Evolutionary conservation across 2,797 vertebrate species (phyloP), one percentile per base, ranked within the genome.

Genomic region (Remorina albescens): DNA sequence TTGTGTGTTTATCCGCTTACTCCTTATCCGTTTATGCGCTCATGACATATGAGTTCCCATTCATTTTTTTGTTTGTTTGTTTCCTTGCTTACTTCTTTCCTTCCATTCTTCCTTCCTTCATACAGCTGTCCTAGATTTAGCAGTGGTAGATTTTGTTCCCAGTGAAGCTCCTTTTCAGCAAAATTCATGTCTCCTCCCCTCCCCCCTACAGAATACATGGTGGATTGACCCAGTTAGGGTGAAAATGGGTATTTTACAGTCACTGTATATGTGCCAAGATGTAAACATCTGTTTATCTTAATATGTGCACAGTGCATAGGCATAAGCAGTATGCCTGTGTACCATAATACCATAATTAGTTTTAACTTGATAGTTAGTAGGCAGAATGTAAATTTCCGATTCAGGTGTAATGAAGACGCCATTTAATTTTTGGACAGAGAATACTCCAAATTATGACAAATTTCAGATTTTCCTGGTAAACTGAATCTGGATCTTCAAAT

Each of bases 181-280:
- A 74, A 82, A 84, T 57, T 63, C 50, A 16, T 49, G 54, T 66
- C 65, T 77, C 69, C 63, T 59, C 86, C 61, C 78, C 71, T 71
- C 74, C 80, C 80, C 77, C 74, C 85, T 62, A 72, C 67, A 80
- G 77, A 84, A 67, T 77, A 75, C 63, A 90, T 76, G 76, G 74
- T 76, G 83, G 86, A 87, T 87, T 93, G 91, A 93, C 89, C 89
- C 88, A 93, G 80, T 92, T 91, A 83, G 63, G 71, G 75, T 84
- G 81, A 89, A 81, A 88, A 81, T 90, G 81, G 75, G 76, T 87
- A 68, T 84, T 85, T 64, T 81, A 76, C 59, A 61, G 66, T 58
- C 54, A 63, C 67, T 62, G 60, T 55, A 67, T 71, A 53, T 88
- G 44, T 83, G 76, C 55, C 81, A 81, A 76, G 65, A 2, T 53